phyloP scores from a whole-genome alignment of 64 coral and sea anemone species.

The Platygyra sinensis region DNA sequence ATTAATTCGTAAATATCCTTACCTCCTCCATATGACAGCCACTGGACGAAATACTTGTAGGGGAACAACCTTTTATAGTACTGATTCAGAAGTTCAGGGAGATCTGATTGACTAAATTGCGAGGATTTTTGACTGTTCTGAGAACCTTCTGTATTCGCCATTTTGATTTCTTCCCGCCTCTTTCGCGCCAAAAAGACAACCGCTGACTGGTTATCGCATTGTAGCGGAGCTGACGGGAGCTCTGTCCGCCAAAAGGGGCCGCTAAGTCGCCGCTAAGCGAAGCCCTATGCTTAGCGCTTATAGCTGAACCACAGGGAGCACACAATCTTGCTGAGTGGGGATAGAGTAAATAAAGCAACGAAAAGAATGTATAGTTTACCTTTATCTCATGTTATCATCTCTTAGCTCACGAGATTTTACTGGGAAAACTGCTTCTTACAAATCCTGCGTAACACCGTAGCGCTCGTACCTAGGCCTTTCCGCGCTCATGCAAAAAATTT shows the following conservation, averaged over 20 bases:
- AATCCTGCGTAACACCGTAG: too few relatives aligned
- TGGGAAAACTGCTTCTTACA: too few relatives aligned
- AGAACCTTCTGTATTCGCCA: conserved; percentile 68
- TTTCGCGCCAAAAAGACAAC: conserved; percentile 88
- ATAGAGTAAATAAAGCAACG: too few relatives aligned
- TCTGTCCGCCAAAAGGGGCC: not conserved
- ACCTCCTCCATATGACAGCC: conserved; percentile 95
- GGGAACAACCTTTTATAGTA: conserved; percentile 97
- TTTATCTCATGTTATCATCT: too few relatives aligned
- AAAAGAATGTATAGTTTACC: too few relatives aligned
- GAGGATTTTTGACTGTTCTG: conserved; percentile 28
- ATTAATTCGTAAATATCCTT: not conserved
- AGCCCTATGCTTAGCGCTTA: too few relatives aligned
- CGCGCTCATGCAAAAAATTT: too few relatives aligned
- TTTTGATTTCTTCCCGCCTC: conserved; percentile 38
- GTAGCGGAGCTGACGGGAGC: not conserved
- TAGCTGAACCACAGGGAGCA: too few relatives aligned
- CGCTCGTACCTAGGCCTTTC: too few relatives aligned
- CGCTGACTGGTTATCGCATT: conserved; percentile 24
- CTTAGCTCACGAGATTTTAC: too few relatives aligned
- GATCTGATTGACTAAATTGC: conserved; percentile 86
- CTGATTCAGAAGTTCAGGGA: conserved; percentile 93
- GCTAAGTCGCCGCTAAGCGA: too few relatives aligned
- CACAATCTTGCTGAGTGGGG: too few relatives aligned
- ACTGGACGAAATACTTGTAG: conserved; percentile 85